Conservation (phyloP, 1,140 invertebrate species). For the Lepidurus apus region DNA sequence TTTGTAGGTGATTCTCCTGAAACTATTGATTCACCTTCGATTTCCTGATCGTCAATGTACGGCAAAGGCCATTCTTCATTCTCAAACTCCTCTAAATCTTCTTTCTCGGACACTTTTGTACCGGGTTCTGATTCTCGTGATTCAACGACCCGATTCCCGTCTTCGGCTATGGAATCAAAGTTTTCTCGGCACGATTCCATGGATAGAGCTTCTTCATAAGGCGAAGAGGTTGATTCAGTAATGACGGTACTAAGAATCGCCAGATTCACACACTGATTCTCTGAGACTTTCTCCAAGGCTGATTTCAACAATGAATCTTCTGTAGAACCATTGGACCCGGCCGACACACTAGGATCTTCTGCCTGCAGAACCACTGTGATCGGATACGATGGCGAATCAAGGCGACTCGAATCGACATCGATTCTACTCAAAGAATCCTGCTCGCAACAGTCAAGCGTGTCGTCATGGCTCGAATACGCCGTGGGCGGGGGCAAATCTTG, state of each 20-base stretch:
- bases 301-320: background rate
- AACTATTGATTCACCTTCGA: background rate
- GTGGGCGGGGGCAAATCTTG: conserved; percentile 29
- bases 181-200: conserved; percentile 9
- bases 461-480: conserved; percentile 30
- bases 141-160: background rate
- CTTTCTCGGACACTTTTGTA: background rate
- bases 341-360: conserved; percentile 25
- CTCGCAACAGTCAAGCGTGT: conserved; percentile 27
- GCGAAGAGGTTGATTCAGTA: background rate
- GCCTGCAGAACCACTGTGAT: background rate
- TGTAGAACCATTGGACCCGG: background rate
- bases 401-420: background rate
- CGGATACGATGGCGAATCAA: conserved; percentile 3
- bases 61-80: background rate
- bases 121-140: background rate
- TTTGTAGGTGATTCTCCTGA: conserved; percentile 26
- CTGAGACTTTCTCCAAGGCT: background rate
- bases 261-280: background rate
- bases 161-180: background rate
- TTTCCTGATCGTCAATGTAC: background rate
- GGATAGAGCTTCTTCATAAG: background rate
- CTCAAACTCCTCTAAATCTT: background rate
- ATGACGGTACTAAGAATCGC: background rate
- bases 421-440: conserved; percentile 29